Evolutionary conservation across 1,140 invertebrate genomes (phyloP).

Genomic region (Galleria mellonella): DNA sequence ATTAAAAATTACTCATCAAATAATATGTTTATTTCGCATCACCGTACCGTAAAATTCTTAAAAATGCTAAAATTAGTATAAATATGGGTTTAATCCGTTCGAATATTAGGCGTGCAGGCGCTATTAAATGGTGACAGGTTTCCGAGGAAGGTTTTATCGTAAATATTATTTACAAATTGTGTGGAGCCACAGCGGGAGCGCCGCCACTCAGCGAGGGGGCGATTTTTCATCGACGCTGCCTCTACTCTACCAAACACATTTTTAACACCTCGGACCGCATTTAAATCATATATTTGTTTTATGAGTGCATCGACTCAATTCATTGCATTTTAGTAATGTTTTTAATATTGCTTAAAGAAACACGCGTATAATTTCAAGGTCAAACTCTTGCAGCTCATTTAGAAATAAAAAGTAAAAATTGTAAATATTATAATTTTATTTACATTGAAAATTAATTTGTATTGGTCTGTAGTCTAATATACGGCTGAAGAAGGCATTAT

Average conservation of each 20-base stretch:
- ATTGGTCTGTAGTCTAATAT: not conserved
- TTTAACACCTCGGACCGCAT: constrained; percentile 62
- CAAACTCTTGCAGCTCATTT: too few species aligned
- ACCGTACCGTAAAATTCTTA: constrained; percentile 9
- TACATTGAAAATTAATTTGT: not conserved
- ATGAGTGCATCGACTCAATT: constrained; percentile 42
- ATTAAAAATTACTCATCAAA: constrained; percentile 24
- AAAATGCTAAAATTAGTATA: constrained; percentile 22
- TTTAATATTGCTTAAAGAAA: not conserved
- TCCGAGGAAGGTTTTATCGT: constrained; percentile 52
- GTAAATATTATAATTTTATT: too few species aligned
- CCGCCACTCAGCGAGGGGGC: constrained; percentile 58
- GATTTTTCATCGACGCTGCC: constrained; percentile 63
- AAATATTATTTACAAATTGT: constrained; percentile 66
- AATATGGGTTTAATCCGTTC: constrained; percentile 26
- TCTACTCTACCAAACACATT: constrained; percentile 65
- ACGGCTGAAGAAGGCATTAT: constrained; percentile 6
- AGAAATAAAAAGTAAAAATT: too few species aligned
- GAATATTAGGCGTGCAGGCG: constrained; percentile 24
- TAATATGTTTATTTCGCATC: constrained; percentile 16
- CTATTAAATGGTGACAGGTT: constrained; percentile 48
- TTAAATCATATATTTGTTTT: constrained; percentile 64
- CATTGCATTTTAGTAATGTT: constrained; percentile 12
- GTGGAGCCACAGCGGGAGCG: constrained; percentile 54
- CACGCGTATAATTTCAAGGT: not conserved